Evolutionary conservation across 2,797 vertebrate genomes (phyloP).

Genomic region (Euphonia xanthogaster): DNA sequence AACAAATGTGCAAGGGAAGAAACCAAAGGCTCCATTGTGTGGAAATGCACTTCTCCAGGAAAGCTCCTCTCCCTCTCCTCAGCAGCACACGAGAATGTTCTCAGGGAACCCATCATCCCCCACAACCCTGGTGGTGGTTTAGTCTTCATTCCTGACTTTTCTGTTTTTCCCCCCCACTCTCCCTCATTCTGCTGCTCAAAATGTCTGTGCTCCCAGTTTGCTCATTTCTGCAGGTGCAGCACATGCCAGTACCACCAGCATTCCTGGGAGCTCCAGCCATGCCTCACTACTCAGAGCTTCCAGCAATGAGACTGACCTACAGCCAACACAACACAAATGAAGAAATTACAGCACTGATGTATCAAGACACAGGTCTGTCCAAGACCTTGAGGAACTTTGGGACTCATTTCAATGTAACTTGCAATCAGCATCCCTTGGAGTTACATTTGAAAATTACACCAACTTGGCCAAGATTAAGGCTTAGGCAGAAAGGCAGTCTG

Average conservation of each 20-base stretch:
- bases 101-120: background rate
- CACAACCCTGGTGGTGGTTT: background rate
- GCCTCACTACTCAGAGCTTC: background rate
- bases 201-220: background rate
- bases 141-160: background rate
- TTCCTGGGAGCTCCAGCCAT: background rate
- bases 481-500: background rate
- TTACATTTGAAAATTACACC: background rate
- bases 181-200: background rate
- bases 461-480: background rate
- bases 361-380: background rate
- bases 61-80: background rate
- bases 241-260: background rate
- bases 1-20: background rate
- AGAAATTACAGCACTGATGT: background rate
- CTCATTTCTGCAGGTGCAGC: background rate
- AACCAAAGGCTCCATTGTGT: conserved; percentile 1
- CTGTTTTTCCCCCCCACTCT: background rate
- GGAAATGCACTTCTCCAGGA: background rate
- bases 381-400: background rate
- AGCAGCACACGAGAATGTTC: background rate
- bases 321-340: background rate
- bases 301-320: background rate
- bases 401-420: background rate
- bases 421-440: background rate